A percentile compares a stretch with the other conserved stretches of the same genome.
Conservation (phyloP, 2,888 invertebrate genomes). For the Lomographa bimaculata region DNA sequence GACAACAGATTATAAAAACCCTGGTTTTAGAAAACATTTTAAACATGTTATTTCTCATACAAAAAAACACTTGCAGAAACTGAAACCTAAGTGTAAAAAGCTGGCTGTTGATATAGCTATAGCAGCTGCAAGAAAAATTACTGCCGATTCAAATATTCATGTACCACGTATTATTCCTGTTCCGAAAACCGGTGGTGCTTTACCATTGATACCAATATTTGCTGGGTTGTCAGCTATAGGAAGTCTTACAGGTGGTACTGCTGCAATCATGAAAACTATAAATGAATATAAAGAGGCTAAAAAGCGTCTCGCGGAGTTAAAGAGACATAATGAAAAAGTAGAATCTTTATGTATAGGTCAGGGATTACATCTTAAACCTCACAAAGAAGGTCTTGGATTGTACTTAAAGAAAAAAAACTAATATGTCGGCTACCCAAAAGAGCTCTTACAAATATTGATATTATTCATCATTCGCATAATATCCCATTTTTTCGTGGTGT, state of each 20-base stretch:
- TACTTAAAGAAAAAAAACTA: constrained; percentile 13
- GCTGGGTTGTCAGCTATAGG: constrained; percentile 3
- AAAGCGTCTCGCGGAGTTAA: background rate
- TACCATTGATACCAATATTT: constrained; percentile 9
- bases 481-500: constrained; percentile 16
- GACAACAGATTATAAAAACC: no score
- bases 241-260: constrained; percentile 5
- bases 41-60: background rate
- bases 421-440: constrained; percentile 1
- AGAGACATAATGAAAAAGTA: constrained; percentile 1
- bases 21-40: no score
- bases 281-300: constrained; percentile 8
- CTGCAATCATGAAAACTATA: constrained; percentile 4
- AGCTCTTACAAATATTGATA: constrained; percentile 8
- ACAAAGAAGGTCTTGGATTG: constrained; percentile 6
- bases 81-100: constrained; percentile 4
- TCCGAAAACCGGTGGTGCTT: constrained; percentile 8
- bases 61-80: background rate
- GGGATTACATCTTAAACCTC: constrained; percentile 7
- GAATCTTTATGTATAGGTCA: constrained; percentile 4
- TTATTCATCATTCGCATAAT: background rate
- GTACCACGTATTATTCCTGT: constrained; percentile 4
- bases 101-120: background rate
- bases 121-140: constrained; percentile 1
- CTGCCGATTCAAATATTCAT: background rate